Base-by-base conservation (phyloP, 2,797 vertebrate genomes). In the Macroramphosus scolopax region DNA sequence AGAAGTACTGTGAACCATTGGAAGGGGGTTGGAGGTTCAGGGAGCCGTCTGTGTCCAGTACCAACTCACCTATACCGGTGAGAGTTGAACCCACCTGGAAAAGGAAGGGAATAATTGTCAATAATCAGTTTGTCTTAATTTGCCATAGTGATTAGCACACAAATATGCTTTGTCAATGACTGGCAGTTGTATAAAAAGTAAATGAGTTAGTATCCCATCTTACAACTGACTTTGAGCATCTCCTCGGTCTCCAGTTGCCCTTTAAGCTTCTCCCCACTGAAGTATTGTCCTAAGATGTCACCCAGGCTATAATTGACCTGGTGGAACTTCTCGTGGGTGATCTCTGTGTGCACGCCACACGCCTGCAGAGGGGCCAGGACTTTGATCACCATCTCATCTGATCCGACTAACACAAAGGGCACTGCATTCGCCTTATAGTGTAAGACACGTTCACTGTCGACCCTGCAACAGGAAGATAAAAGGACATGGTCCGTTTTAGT, bases 171-270 rank as follows among this genome's bases (percentile, higher is more conserved):
- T n/a, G n/a, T n/a, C n/a, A n/a, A n/a, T n/a, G n/a, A n/a, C n/a
- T n/a, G n/a, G n/a, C n/a, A n/a, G n/a, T n/a, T n/a, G n/a, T n/a
- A n/a, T n/a, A n/a, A n/a, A n/a, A n/a, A n/a, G n/a, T n/a, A n/a
- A n/a, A n/a, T n/a, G n/a, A n/a, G n/a, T n/a, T n/a, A n/a, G n/a
- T n/a, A n/a, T n/a, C n/a, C 31, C n/a, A 30, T 49, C 9, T 5
- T 28, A 36, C 5, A 17, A 72, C 79, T 63, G 12, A 84, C 85
- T 10, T 91, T 90, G 34, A 95, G 88, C 86, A 95, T 92, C 77
- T 94, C 92, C 66, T 96, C 94, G 0, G 89, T 94, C 87, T 96
- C 93, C 68, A 96, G 77, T 52, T 93, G 89, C 28, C 94, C 93
- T 71, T 93, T 95, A 29, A 91, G 87, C 54, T 95, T 96, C 78